These are phyloP conservation scores for Patagioenas fasciata DNA, from an alignment of 2,113 vertebrate genomes.

Conservation along the genomic window DNA sequence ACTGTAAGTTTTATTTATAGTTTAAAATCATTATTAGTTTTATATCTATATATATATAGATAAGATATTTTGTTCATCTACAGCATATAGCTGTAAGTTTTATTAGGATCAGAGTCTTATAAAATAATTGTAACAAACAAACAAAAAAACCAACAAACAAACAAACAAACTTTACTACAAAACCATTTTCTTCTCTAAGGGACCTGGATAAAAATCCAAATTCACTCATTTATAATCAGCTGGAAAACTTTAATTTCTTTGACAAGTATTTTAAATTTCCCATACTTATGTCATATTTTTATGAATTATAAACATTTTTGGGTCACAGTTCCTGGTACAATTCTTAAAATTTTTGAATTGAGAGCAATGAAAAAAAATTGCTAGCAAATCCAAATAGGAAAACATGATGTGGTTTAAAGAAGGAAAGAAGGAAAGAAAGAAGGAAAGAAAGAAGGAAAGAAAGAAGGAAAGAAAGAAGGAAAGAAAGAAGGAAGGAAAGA, in stretches of 20 bases:
- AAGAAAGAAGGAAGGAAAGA: neutral
- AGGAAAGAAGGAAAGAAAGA: neutral
- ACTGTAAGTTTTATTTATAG: neutral
- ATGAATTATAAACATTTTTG: neutral
- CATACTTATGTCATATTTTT: neutral
- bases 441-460: neutral
- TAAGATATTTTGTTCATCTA: neutral
- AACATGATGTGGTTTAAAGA: neutral
- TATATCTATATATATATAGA: neutral
- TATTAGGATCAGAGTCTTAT: neutral
- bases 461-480: neutral
- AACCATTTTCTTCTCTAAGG: neutral
- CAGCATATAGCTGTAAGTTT: neutral
- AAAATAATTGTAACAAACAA: neutral
- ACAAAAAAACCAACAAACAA: too few relatives aligned
- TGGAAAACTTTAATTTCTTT: neutral
- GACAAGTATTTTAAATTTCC: neutral
- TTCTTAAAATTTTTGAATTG: neutral
- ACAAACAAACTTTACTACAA: too few relatives aligned
- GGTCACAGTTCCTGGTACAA: neutral
- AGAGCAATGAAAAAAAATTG: neutral
- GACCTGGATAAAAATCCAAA: neutral
- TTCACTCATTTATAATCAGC: fast-evolving
- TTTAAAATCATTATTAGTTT: neutral
- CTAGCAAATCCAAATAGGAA: neutral